Evolutionary conservation across 1,140 invertebrate species (phyloP), one percentile per base, ranked within the genome.

Genomic region (Drosophila tropicalis): DNA sequence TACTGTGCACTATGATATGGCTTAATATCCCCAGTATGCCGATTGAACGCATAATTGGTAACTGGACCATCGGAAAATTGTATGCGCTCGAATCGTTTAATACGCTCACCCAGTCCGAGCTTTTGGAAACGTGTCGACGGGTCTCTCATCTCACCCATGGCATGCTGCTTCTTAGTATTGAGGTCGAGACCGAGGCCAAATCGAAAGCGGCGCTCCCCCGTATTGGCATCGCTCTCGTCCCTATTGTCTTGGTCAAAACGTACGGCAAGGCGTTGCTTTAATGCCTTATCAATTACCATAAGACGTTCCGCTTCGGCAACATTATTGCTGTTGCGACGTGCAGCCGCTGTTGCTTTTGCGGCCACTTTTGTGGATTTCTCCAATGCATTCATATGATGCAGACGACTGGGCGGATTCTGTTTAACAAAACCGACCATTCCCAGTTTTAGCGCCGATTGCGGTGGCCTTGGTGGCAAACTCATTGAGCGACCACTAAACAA

Each of bases 41-140:
- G 71, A 40, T 72, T 32, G 32, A 86, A 81, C n/a, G 74, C 71
- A n/a, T 72, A 54, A 40, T 13, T 54, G 39, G 47, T 57, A 1
- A 67, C 82, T 1, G 82, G 82, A 3, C 82, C 82, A 36, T 85
- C 82, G 1, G 82, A 78, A 19, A 86, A 85, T 29, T 85, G 82
- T 15, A 79, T 81, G 9, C 67, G 65, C 19, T 76, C 62, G 34
- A 85, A 85, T 40, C 67, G 82, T 7, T 56, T 62, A 19, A 75
- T 61, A 15, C 78, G 78, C 13, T 85, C 78, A 47, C 74, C 78
- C 17, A 86, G 22, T 13, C 36, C 36, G 9, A 39, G 36, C 12
- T 74, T 69, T 15, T 79, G 74, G 25, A 76, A 76, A 41, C 62
- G 78, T 12, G 58, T 67, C 17, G 58, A 68, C 54, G 34, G 10